Conservation (phyloP, 2,797 vertebrate species). For the Falco peregrinus region DNA sequence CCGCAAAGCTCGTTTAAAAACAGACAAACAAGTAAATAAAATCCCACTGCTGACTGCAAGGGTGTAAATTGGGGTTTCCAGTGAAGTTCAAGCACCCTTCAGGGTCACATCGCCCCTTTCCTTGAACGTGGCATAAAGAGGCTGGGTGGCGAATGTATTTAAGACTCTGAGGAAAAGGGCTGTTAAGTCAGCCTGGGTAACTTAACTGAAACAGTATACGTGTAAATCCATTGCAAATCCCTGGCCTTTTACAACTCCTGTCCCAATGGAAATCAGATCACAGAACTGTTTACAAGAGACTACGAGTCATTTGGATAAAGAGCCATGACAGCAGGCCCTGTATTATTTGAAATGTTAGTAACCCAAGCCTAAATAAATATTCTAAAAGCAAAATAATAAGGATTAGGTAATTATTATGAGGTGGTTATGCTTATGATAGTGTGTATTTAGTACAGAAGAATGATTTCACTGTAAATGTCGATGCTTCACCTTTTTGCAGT, state of each 20-base stretch:
- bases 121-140: slow-evolving; percentile 24
- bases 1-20: slow-evolving; percentile 72
- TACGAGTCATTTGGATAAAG: slow-evolving; percentile 88
- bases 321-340: slow-evolving; percentile 80
- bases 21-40: slow-evolving; percentile 34
- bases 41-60: slow-evolving; percentile 73
- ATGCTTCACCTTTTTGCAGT: slow-evolving; percentile 52
- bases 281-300: slow-evolving; percentile 88
- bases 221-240: slow-evolving; percentile 96
- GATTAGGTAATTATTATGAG: slow-evolving; percentile 81
- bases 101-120: slow-evolving; percentile 48
- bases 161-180: slow-evolving; percentile 79
- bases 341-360: slow-evolving; percentile 84
- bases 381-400: slow-evolving; percentile 82
- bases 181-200: slow-evolving; percentile 86
- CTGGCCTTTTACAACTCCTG: slow-evolving; percentile 81
- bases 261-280: slow-evolving; percentile 92
- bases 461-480: slow-evolving; percentile 60
- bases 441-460: slow-evolving; percentile 65
- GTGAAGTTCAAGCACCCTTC: slow-evolving; percentile 71
- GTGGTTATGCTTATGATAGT: slow-evolving; percentile 77
- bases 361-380: slow-evolving; percentile 81
- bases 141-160: slow-evolving; percentile 82
- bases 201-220: slow-evolving; percentile 93
- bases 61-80: slow-evolving; percentile 80